A percentile compares a stretch with the other conserved stretches of the same genome.
Conservation (phyloP, 2,113 vertebrate species). For the Microtus richardsoni region DNA sequence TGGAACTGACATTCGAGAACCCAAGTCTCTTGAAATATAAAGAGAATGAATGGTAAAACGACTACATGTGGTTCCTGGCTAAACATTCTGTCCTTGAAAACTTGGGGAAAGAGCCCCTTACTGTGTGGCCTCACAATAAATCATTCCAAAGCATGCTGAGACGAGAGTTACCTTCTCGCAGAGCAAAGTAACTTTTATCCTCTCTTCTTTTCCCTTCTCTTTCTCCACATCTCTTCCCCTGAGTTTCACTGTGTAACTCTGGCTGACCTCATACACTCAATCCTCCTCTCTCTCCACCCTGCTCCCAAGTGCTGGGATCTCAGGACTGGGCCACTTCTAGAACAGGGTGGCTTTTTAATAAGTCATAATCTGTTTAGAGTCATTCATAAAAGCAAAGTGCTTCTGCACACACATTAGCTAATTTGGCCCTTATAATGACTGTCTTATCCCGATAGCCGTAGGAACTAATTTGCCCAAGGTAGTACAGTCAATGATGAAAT, state of each 20-base stretch:
- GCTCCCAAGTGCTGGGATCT: neutral
- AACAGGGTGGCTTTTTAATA: neutral
- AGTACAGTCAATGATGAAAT: neutral
- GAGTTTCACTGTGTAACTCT: neutral
- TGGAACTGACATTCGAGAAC: neutral
- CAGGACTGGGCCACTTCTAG: neutral
- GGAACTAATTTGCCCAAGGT: conserved; percentile 2
- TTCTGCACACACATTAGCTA: neutral
- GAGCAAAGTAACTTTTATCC: neutral
- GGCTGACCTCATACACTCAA: neutral
- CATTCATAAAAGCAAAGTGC: neutral
- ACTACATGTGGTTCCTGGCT: neutral
- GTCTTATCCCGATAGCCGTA: neutral
- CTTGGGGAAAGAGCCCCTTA: neutral
- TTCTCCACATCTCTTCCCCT: neutral
- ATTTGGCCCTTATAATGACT: conserved; percentile 23
- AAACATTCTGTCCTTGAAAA: conserved; percentile 22
- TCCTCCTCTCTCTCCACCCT: neutral
- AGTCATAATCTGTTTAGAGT: neutral
- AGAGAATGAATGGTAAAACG: neutral
- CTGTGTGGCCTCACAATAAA: neutral
- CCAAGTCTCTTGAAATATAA: neutral
- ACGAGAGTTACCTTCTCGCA: conserved; percentile 1
- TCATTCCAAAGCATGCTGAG: neutral
- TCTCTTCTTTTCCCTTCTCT: neutral